Conservation (phyloP, 2,797 vertebrate genomes). For the Gouania willdenowi region DNA sequence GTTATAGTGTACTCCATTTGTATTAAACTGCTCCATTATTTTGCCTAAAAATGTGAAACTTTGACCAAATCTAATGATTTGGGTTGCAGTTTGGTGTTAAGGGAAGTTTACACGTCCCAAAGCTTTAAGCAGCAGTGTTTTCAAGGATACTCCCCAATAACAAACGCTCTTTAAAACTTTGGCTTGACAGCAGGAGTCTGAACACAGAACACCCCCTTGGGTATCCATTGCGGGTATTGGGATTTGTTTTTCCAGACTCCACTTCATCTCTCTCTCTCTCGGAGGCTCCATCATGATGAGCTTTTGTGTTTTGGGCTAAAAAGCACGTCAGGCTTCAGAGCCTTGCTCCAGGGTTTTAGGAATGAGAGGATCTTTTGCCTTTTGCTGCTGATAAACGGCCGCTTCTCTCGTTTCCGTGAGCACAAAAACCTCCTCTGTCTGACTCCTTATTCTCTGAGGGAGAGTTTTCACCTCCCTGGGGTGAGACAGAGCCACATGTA, state of each 20-base stretch:
- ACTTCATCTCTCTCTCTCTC: slow-evolving; percentile 15
- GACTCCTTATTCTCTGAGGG: slow-evolving; percentile 36
- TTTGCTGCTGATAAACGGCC: slow-evolving; percentile 63
- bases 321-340: slow-evolving; percentile 47
- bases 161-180: no score
- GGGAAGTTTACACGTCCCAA: no score
- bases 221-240: slow-evolving; percentile 15
- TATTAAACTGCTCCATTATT: no score
- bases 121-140: no score
- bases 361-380: slow-evolving; percentile 54
- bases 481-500: slow-evolving; percentile 57
- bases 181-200: no score
- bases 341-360: slow-evolving; percentile 36
- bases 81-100: no score
- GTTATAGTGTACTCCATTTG: no score
- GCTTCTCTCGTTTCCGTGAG: slow-evolving; percentile 58
- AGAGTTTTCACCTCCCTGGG: slow-evolving; percentile 39
- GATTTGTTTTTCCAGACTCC: slow-evolving; percentile 3
- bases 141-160: no score
- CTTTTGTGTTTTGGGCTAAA: slow-evolving; percentile 62
- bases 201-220: no score
- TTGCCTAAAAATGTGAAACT: no score
- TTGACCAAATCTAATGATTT: no score
- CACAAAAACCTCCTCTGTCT: slow-evolving; percentile 67
- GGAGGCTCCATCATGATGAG: slow-evolving; percentile 32